Percentiles rank a stretch among this genome's conserved stretches.
Evolutionary conservation across 2,888 invertebrate species (phyloP).

Genomic region (Pardosa pseudoannulata): DNA sequence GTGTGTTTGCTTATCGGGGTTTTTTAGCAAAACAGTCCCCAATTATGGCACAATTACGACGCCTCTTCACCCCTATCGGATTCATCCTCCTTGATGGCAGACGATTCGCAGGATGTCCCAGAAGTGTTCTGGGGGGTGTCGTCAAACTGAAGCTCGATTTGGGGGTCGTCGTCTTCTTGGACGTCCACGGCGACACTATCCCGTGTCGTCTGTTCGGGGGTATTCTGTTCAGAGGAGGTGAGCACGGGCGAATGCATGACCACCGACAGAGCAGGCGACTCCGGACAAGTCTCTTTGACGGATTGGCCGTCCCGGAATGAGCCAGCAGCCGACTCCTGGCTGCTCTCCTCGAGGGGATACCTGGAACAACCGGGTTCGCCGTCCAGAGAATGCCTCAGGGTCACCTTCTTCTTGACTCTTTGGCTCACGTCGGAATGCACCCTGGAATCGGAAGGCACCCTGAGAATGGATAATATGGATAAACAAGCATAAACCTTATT

Average conservation of each 20-base stretch:
- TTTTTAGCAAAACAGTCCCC: not conserved
- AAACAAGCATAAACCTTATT: too few species aligned
- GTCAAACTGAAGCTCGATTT: conserved; percentile 6
- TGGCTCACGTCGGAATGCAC: conserved; percentile 83
- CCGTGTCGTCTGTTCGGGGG: conserved; percentile 3
- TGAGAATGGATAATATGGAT: too few species aligned
- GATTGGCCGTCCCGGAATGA: conserved; percentile 22
- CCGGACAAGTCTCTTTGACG: conserved; percentile 32
- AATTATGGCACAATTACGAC: not conserved
- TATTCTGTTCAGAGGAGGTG: conserved; percentile 31
- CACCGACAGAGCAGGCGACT: not conserved
- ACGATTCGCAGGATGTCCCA: not conserved
- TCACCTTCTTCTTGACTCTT: conserved; percentile 89
- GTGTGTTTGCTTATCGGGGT: not conserved
- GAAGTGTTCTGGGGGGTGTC: conserved; percentile 3
- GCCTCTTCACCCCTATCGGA: not conserved
- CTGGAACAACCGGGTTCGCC: conserved; percentile 36
- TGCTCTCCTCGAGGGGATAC: conserved; percentile 54
- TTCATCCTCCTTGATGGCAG: conserved; percentile 6
- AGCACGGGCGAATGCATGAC: conserved; percentile 26
- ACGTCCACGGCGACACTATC: conserved; percentile 51
- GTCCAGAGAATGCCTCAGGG: conserved; percentile 81
- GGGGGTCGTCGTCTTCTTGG: conserved; percentile 29
- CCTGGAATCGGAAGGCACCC: too few species aligned
- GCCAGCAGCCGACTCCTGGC: conserved; percentile 25